phyloP scores from a whole-genome alignment of 1,140 invertebrate species.

The honey bee (Apis mellifera) region Amel_HAv3.1 CM009941.2:2536501-2537000 shows the following conservation, averaged over 20 bases:
- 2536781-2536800: not conserved
- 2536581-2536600: slow-evolving; percentile 9
- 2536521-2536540: not conserved
- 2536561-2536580: not conserved
- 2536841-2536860: too few relatives aligned
- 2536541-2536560: not conserved
- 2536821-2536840: too few relatives aligned
- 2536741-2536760: slow-evolving; percentile 5
- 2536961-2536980: too few relatives aligned
- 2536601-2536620: slow-evolving; percentile 1
- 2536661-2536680: slow-evolving; percentile 45
- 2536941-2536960: too few relatives aligned
- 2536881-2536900: too few relatives aligned
- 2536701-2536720: slow-evolving; percentile 17
- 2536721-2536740: not conserved
- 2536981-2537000: too few relatives aligned
- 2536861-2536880: too few relatives aligned
- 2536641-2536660: slow-evolving; percentile 7
- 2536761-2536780: not conserved
- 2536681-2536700: slow-evolving; percentile 41
- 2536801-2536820: too few relatives aligned
- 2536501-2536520: not conserved
- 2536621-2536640: not conserved
- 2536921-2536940: too few relatives aligned
- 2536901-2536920: not conserved